Conservation (phyloP, 2,888 invertebrate species). For the Congeria kusceri region DNA sequence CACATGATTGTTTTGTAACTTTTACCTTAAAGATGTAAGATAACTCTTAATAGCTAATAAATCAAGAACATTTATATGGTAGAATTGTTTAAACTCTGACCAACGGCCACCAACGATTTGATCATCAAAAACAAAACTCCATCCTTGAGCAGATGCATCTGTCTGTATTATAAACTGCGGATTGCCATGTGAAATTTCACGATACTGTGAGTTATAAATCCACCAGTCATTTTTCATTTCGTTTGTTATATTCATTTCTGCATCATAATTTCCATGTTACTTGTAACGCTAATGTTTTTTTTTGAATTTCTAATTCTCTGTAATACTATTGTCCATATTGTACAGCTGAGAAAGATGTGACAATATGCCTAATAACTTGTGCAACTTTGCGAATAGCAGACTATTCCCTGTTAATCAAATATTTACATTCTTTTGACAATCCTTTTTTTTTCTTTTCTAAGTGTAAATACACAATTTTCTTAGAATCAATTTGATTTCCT, state of each 20-base stretch:
- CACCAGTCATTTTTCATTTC: too few relatives aligned
- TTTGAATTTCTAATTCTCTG: conserved; percentile 23
- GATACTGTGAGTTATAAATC: too few relatives aligned
- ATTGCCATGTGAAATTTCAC: too few relatives aligned
- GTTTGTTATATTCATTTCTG: neutral
- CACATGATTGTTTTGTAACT: too few relatives aligned
- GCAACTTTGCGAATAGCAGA: conserved; percentile 14
- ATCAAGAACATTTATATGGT: too few relatives aligned
- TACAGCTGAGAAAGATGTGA: conserved; percentile 41
- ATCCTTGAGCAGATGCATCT: too few relatives aligned
- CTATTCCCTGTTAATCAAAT: neutral
- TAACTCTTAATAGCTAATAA: too few relatives aligned
- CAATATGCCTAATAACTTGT: conserved; percentile 28
- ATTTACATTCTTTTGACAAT: conserved; percentile 10
- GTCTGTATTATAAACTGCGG: too few relatives aligned
- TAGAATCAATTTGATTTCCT: conserved; percentile 45
- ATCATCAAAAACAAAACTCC: too few relatives aligned
- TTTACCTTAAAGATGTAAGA: too few relatives aligned
- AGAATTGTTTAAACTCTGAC: too few relatives aligned
- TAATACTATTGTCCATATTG: conserved; percentile 29
- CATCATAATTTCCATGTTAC: conserved; percentile 27
- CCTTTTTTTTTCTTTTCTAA: conserved; percentile 2
- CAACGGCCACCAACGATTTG: too few relatives aligned
- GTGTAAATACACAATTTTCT: conserved; percentile 18
- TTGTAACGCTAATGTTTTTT: conserved; percentile 10